Conservation (phyloP, 92 coral and sea anemone genomes). For the Zoanthus sansibaricus region DNA sequence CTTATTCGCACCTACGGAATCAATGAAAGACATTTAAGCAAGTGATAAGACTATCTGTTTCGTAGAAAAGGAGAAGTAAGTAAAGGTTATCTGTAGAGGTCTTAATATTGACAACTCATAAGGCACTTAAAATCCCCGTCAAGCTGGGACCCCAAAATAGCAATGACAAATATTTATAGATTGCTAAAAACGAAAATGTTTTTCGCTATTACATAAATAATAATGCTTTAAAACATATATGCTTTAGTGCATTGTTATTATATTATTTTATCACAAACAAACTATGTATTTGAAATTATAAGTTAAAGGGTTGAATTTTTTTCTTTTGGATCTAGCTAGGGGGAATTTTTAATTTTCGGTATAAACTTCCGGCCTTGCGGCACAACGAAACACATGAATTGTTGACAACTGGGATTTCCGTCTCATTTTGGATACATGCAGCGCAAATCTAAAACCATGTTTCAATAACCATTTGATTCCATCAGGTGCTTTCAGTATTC, state of each 20-base stretch:
- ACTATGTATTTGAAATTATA: neutral
- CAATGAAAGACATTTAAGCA: slow-evolving; percentile 14
- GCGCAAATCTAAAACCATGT: neutral
- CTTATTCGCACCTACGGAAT: slow-evolving; percentile 33
- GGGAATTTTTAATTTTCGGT: neutral
- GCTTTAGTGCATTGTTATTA: neutral
- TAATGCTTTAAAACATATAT: neutral
- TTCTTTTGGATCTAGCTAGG: too few relatives aligned
- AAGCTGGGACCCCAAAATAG: slow-evolving; percentile 20
- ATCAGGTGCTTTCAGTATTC: slow-evolving; percentile 2
- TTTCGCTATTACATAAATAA: neutral
- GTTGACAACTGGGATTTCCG: slow-evolving; percentile 6
- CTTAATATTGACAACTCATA: neutral
- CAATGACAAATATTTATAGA: neutral
- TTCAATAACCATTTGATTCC: neutral
- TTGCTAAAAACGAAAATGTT: neutral
- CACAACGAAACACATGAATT: neutral
- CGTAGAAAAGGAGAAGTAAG: neutral
- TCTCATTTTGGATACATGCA: neutral
- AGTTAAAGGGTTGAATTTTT: neutral
- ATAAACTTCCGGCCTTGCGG: neutral
- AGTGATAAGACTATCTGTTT: neutral
- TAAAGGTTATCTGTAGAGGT: neutral
- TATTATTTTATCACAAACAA: neutral
- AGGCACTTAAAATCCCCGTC: slow-evolving; percentile 5